phyloP scores from a whole-genome alignment of 1,140 invertebrate genomes.

The Radopholus similis region DNA sequence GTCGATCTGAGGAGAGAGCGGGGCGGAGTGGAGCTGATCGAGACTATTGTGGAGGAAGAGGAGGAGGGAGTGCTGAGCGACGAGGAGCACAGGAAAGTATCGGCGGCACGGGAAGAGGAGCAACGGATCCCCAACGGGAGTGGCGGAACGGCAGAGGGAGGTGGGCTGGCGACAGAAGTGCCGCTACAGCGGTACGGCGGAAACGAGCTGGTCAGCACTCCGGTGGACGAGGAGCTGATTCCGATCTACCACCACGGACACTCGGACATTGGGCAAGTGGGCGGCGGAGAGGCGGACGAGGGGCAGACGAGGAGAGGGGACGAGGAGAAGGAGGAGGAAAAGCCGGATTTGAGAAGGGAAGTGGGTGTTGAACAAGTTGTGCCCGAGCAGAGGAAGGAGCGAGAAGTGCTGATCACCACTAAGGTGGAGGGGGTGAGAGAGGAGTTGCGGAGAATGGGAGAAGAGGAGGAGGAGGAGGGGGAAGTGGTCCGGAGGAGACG shows the following conservation, averaged over 20 bases:
- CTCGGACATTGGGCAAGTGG: background rate
- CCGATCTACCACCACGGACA: too few species aligned
- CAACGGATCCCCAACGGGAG: background rate
- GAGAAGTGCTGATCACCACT: too few species aligned
- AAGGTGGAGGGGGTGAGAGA: background rate
- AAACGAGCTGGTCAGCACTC: too few species aligned
- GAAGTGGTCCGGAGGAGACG: too few species aligned
- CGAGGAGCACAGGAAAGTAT: background rate
- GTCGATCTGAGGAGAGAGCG: too few species aligned
- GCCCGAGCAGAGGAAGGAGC: background rate
- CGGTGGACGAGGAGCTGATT: too few species aligned
- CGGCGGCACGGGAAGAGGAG: background rate
- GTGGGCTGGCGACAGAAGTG: background rate
- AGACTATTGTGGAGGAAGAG: conserved; percentile 12
- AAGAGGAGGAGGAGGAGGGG: background rate
- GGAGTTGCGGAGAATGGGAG: background rate
- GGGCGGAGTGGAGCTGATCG: too few species aligned
- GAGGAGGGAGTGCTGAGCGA: background rate
- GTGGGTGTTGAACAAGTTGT: background rate
- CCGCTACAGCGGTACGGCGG: too few species aligned
- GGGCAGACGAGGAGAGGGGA: too few species aligned
- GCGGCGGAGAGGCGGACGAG: background rate
- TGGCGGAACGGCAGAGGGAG: background rate
- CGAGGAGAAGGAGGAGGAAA: background rate
- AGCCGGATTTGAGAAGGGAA: background rate